These are phyloP conservation scores for Teleiodes luculella DNA, from an alignment of 2,888 invertebrate genomes.

Conservation along the genomic window DNA sequence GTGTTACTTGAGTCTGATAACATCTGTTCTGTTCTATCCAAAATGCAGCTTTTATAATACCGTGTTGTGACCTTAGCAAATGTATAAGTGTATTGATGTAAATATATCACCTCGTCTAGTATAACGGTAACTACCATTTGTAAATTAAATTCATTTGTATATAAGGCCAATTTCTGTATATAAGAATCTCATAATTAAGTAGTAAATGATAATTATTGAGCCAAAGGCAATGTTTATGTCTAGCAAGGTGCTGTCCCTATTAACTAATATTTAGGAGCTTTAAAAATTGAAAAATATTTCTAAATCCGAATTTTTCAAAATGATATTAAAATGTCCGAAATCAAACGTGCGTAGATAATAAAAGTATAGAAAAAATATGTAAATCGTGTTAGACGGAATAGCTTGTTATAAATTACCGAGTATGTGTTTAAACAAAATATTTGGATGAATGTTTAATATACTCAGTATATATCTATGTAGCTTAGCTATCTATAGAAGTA, in stretches of 20 bases:
- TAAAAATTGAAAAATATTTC: constrained; percentile 46
- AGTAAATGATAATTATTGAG: constrained; percentile 44
- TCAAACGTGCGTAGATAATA: neutral
- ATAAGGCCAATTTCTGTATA: constrained; percentile 36
- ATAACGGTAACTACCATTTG: constrained; percentile 27
- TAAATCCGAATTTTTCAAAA: constrained; percentile 49
- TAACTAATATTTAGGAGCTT: constrained; percentile 51
- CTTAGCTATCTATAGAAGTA: neutral
- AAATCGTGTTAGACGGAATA: neutral
- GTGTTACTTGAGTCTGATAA: neutral
- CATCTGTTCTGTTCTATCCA: neutral
- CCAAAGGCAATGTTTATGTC: constrained; percentile 68
- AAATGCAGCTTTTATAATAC: neutral
- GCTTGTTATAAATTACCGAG: neutral
- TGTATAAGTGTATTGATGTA: constrained; percentile 38
- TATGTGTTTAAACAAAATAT: neutral
- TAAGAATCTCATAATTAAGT: constrained; percentile 52
- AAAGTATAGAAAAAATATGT: constrained; percentile 4
- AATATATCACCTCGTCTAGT: constrained; percentile 52
- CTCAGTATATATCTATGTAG: neutral
- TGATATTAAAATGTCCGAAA: neutral
- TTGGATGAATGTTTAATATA: constrained; percentile 11
- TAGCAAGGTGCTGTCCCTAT: constrained; percentile 67
- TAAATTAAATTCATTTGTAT: constrained; percentile 41
- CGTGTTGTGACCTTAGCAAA: constrained; percentile 5